Evolutionary conservation across 2,113 vertebrate genomes (phyloP).

Genomic region (Gobius niger): DNA sequence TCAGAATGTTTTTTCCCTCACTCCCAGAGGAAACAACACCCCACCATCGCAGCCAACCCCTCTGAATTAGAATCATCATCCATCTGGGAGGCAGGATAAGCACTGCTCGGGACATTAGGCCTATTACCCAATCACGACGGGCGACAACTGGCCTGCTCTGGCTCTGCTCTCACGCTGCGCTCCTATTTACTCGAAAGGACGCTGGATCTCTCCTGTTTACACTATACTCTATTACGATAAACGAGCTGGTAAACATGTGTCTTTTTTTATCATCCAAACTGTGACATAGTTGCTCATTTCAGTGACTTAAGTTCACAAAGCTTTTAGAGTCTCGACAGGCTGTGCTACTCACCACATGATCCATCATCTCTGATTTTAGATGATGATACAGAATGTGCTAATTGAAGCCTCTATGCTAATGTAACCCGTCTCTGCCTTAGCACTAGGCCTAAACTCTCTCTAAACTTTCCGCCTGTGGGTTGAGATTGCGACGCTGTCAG

Average conservation of each 20-base stretch:
- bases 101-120: conserved; percentile 55
- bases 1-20: conserved; percentile 23
- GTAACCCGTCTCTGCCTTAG: no score
- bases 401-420: no score
- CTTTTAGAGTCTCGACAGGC: no score
- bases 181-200: conserved; percentile 50
- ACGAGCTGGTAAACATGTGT: not conserved
- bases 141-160: conserved; percentile 42
- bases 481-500: no score
- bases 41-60: not conserved
- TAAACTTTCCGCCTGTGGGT: no score
- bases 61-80: conserved; percentile 46
- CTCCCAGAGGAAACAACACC: conserved; percentile 13
- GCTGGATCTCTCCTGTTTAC: not conserved
- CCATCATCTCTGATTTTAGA: no score
- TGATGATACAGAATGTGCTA: no score
- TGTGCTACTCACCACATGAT: no score
- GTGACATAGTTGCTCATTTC: no score
- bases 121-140: conserved; percentile 63
- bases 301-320: no score
- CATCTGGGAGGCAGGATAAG: conserved; percentile 60
- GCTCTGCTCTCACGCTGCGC: conserved; percentile 30
- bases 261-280: no score
- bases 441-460: no score
- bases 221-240: not conserved